Conservation (phyloP, 2,888 invertebrate species). For the Hipparchia semele region DNA sequence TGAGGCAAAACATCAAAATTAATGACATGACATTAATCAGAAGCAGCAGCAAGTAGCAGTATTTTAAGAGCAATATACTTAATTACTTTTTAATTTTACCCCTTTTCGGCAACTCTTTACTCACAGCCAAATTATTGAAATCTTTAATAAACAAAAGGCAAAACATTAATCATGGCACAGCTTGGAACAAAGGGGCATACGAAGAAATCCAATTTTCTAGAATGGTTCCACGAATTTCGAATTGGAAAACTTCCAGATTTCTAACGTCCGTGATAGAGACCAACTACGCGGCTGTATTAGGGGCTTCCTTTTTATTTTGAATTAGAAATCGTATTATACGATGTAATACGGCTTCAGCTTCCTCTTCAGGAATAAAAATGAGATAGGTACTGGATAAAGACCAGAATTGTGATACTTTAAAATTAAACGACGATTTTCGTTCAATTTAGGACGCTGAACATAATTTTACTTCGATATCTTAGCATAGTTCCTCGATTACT, state of each 20-base stretch:
- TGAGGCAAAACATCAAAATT: not conserved
- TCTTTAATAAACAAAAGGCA: conserved; percentile 41
- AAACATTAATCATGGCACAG: conserved; percentile 46
- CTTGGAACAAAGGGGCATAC: conserved; percentile 43
- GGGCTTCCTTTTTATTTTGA: conserved; percentile 33
- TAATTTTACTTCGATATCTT: no score
- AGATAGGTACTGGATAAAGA: not conserved
- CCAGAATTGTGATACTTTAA: not conserved
- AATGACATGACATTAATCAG: not conserved
- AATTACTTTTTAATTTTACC: conserved; percentile 14
- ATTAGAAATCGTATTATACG: conserved; percentile 25
- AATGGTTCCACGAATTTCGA: conserved; percentile 47
- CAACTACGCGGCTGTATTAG: conserved; percentile 38
- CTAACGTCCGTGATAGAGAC: conserved; percentile 43
- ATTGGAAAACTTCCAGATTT: conserved; percentile 51
- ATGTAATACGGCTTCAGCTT: conserved; percentile 3
- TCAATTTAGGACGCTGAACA: no score
- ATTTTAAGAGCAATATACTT: conserved; percentile 2
- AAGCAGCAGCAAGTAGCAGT: not conserved
- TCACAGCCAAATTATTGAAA: conserved; percentile 21
- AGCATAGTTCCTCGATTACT: no score
- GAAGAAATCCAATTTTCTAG: conserved; percentile 49
- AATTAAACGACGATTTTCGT: no score
- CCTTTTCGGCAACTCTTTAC: conserved; percentile 21
- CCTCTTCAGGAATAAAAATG: conserved; percentile 1